Base-by-base conservation (phyloP, 2,888 invertebrate genomes). In the Agonopterix arenella region DNA sequence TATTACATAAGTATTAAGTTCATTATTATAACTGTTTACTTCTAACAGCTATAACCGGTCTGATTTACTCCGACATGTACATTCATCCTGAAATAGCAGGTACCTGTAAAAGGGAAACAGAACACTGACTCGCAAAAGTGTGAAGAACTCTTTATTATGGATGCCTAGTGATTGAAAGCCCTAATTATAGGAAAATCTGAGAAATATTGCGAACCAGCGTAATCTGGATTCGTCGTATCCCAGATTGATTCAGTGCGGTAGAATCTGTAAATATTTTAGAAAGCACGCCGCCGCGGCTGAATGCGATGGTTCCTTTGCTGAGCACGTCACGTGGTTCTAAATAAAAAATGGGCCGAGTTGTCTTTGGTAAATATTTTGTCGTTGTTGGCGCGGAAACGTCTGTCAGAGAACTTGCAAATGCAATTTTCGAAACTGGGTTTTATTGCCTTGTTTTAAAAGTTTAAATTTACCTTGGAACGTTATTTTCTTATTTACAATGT, bases 181-280 rank as follows among this genome's bases (percentile, higher is more conserved):
- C 28, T 28, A 28, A 28, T 28, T 28, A 28, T 28, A 28, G 7
- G 28, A 28, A 28, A 28, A 28, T 28, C 28, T 59, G 66, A 63
- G 69, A 77, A 71, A 74, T 72, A 76, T 69, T 63, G 72, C 67
- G 70, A 69, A 58, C 66, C 52, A 56, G 55, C 62, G 65, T 67
- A 75, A 75, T 73, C 69, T 65, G 62, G 58, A 53, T 62, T 66
- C 67, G 61, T 61, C 60, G 58, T 62, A 61, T 51, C 58, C 62
- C 61, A 59, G 73, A 78, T 79, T 78, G 80, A 79, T 77, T 75
- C 77, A 73, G 63, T 69, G 64, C 62, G 73, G 76, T 66, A 57
- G 62, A 57, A 61, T 52, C 60, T 64, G 57, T 80, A 65, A 80
- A 80, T 80, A 77, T 72, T 80, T 77, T 70, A 76, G 61, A 60